Evolutionary conservation across 2,888 invertebrate genomes (phyloP).

Genomic region (Patella depressa): DNA sequence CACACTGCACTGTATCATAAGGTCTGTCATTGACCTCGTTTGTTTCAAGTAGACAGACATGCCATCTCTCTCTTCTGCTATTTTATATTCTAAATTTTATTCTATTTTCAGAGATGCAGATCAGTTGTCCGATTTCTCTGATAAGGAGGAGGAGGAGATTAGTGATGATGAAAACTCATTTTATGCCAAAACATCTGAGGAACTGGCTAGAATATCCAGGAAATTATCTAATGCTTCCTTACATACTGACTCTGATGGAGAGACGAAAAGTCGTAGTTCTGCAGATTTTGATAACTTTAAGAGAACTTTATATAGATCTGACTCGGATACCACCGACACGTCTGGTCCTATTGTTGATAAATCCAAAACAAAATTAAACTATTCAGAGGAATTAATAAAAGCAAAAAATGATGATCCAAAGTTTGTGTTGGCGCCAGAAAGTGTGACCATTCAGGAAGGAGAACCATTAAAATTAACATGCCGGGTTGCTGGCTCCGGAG

Average conservation of each 20-base stretch:
- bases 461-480: slow-evolving; percentile 62
- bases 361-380: slow-evolving; percentile 36
- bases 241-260: slow-evolving; percentile 33
- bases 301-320: slow-evolving; percentile 18
- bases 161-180: slow-evolving; percentile 59
- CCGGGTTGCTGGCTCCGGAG: slow-evolving; percentile 59
- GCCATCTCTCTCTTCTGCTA: too few species aligned
- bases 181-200: slow-evolving; percentile 58
- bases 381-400: slow-evolving; percentile 53
- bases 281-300: slow-evolving; percentile 39
- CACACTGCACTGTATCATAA: too few species aligned
- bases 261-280: slow-evolving; percentile 24
- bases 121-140: slow-evolving; percentile 64
- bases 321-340: slow-evolving; percentile 22
- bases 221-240: slow-evolving; percentile 35
- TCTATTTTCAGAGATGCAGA: slow-evolving; percentile 56
- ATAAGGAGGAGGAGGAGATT: slow-evolving; percentile 43
- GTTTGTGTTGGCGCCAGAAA: slow-evolving; percentile 61
- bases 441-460: slow-evolving; percentile 59
- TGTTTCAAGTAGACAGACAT: too few species aligned
- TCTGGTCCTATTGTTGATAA: slow-evolving; percentile 36
- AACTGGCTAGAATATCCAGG: slow-evolving; percentile 51
- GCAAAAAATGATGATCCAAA: slow-evolving; percentile 62
- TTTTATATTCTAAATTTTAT: too few species aligned
- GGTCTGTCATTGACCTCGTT: too few species aligned